Evolutionary conservation across 2,888 invertebrate genomes (phyloP), one percentile per base, ranked within the genome.

Genomic region (Dioctria rufipes): DNA sequence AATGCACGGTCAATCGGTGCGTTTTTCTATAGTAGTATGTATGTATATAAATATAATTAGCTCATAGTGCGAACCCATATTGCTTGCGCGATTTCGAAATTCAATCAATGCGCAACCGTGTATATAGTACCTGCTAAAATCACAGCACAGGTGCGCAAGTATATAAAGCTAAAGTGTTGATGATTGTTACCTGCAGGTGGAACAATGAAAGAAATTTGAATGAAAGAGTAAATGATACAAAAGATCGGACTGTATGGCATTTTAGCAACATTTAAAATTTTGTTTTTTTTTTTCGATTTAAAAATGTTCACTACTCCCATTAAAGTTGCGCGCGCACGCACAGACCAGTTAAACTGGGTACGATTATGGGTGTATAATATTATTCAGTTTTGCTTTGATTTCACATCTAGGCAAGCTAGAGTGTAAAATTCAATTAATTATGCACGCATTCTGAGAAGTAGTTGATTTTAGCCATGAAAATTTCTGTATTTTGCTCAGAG

Each of bases 341-440:
- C n/a, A 58, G 11, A 13, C 8, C 11, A 11, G 58, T 5, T 25
- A 25, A 25, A 25, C 25, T 25, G 25, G 25, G 25, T 25, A 25
- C 25, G 25, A 25, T 25, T 25, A 25, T 25, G 25, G 58, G 25
- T 58, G 58, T 58, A 13, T n/a, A 51, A 11, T 11, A 11, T 11
- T 51, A 25, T 40, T 11, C 9, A 40, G 65, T n/a, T 11, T 11
- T 8, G 37, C 40, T 37, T 13, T n/a, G 65, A 65, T 65, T 65
- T 65, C 39, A 40, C 65, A 65, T 65, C 13, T 40, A 65, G 13
- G 13, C 65, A 65, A n/a, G 65, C 40, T 60, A 9, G 65, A 39
- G 39, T 37, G 39, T 40, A 65, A 65, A 65, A 65, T 40, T 65
- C 5, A 65, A 65, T 65, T 65, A 65, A 37, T 40, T 65, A 40